These are phyloP conservation scores for Thymelicus lineola DNA, from an alignment of 2,888 invertebrate genomes.

Conservation along the genomic window DNA sequence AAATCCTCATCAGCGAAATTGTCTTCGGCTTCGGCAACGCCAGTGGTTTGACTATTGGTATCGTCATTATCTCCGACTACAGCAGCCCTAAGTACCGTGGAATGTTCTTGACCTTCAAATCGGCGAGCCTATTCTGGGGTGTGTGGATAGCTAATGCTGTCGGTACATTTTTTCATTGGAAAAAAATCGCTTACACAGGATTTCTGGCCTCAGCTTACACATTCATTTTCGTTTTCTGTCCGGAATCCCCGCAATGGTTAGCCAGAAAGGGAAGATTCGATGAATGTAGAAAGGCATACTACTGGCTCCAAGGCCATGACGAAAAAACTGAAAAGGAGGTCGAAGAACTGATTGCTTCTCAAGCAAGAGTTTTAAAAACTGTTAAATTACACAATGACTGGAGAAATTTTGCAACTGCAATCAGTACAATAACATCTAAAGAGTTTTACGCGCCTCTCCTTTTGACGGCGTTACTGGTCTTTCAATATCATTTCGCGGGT, in stretches of 20 bases:
- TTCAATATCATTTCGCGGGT: conserved; percentile 57
- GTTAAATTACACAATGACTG: neutral
- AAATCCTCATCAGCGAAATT: too few relatives aligned
- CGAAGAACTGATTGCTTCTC: conserved; percentile 47
- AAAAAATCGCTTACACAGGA: conserved; percentile 45
- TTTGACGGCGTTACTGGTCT: conserved; percentile 51
- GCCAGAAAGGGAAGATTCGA: conserved; percentile 58
- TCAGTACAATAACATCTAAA: conserved; percentile 19
- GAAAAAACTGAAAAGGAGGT: conserved; percentile 53
- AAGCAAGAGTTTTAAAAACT: neutral
- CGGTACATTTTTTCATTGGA: conserved; percentile 51
- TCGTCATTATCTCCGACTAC: conserved; percentile 46
- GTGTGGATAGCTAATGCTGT: conserved; percentile 52
- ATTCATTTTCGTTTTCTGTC: conserved; percentile 51
- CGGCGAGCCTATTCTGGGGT: conserved; percentile 49
- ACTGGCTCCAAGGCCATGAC: conserved; percentile 55
- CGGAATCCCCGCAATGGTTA: conserved; percentile 60
- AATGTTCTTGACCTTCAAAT: conserved; percentile 49
- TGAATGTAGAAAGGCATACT: conserved; percentile 54
- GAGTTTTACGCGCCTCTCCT: conserved; percentile 56
- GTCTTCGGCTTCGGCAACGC: conserved; percentile 10
- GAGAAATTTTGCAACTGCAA: neutral
- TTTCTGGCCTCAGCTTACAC: conserved; percentile 48
- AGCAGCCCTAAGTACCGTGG: conserved; percentile 48
- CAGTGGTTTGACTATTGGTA: conserved; percentile 6